Conservation (phyloP, 2,113 vertebrate species). For the Balaeniceps rex region DNA sequence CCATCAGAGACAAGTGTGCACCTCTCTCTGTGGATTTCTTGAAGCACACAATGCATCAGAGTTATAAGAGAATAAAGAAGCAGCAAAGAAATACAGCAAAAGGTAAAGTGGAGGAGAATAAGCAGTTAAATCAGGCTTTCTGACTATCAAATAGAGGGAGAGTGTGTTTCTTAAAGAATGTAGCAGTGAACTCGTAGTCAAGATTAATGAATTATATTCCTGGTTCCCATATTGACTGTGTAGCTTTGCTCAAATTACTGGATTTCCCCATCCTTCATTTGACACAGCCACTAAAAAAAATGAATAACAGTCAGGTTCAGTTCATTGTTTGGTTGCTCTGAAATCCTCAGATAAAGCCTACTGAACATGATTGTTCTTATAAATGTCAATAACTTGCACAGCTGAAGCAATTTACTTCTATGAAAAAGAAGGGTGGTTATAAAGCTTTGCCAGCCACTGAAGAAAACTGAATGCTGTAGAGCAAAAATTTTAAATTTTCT, state of each 20-base stretch:
- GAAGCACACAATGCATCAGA: neutral
- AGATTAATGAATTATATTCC: neutral
- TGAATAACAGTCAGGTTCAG: neutral
- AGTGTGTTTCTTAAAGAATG: neutral
- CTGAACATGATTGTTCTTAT: neutral
- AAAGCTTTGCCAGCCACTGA: neutral
- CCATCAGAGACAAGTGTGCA: neutral
- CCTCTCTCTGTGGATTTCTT: neutral
- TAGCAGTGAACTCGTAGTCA: neutral
- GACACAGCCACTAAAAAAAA: neutral
- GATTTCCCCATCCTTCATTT: neutral
- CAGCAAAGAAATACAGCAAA: neutral
- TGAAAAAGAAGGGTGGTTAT: neutral
- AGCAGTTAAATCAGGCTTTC: neutral
- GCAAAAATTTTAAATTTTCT: neutral
- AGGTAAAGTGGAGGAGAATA: neutral
- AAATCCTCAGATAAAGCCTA: neutral
- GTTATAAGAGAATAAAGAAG: neutral
- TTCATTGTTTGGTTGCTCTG: neutral
- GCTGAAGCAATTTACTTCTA: neutral
- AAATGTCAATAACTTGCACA: neutral
- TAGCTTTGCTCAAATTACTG: neutral
- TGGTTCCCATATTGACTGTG: neutral
- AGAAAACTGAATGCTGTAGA: neutral
- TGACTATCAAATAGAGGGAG: neutral